Base-by-base conservation (phyloP, 2,888 invertebrate genomes). In the Brenthis hecate region DNA sequence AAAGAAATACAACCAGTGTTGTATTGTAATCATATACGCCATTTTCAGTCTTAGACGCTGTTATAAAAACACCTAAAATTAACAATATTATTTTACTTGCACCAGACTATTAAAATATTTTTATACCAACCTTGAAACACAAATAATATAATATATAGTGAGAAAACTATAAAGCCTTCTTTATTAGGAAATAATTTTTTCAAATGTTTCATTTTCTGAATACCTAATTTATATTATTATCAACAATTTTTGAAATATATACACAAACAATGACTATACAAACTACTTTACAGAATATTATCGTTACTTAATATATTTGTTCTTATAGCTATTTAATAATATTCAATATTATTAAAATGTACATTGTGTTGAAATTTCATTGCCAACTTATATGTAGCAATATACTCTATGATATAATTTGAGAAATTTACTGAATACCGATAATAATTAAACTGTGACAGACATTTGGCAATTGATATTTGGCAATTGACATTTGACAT, bases 21-120 rank as follows among this genome's bases (percentile, higher is more conserved):
- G 97, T 97, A 81, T 97, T 98, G 83, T 98, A 99, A 74, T 95
- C 95, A 87, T 98, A 99, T 48, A 94, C 94, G 80, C 96, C 96
- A 83, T 96, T 95, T 62, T 95, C 93, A 75, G 95, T 95, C 89
- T 98, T 98, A 1, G 98, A 98, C 74, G 97, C 97, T 60, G 97
- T 98, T 16, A 98, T 96, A 80, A 99, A 94, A 75, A 98, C 96
- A 80, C 98, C 98, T 98, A 84, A 4, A 94, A 94, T 73, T 74
- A 74, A 74, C 61, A 74, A 32, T 61, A 14, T 61, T 32, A 16
- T 53, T 23, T 43, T 3, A 48, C 51, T 28, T 28, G 8, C 13
- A 23, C 8, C n/a, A 13, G n/a, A 43, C 43, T 47, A 54, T 65
- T 47, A 48, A 47, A 62, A 68, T 66, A 55, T 50, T 8, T 48